Base-by-base conservation (phyloP, 2,797 vertebrate species). In the Lacerta viridis region DNA sequence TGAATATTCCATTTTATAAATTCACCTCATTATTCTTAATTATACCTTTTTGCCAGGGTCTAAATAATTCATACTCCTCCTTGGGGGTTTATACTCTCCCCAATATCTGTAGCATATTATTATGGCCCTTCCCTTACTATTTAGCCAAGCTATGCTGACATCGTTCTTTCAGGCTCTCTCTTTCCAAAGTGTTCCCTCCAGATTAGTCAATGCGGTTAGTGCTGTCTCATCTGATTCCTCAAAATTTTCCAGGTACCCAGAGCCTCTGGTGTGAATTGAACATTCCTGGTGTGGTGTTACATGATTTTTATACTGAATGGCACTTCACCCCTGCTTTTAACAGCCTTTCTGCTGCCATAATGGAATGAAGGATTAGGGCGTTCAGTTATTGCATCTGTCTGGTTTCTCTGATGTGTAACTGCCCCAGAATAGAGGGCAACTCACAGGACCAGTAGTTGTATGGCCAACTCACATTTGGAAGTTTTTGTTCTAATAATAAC, bases 1-100 rank as follows among this genome's bases (percentile, higher is more conserved):
- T 80, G 25, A 29, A 87, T 69, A 64, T 69, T 80, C 27, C 75
- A 86, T 74, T 74, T 80, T 72, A 79, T 81, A 87, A 71, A 81
- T 27, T 64, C 17, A 59, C 4, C 50, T 72, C 78, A 87, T 81
- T 81, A 17, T 61, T 81, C 55, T 61, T 71, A 88, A 83, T 88
- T 80, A 61, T 80, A 43, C 18, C 36, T 79, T 75, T 55, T 84
- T 88, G 79, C 68, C 13, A 27, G 8, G 27, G 66, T 39, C 46
- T 61, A 41, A 43, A 33, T 59, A 25, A 88, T 71, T 84, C 43
- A 78, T 43, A n/a, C 50, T 5, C 46, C 9, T 77, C n/a, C 5
- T 59, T 89, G 39, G 20, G 13, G 25, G n/a, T 88, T 90, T 88
- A 15, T 10, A 59, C 1, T 18, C 87, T 87, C 90, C 50, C 7